Evolutionary conservation across 2,888 invertebrate genomes (phyloP).

Genomic region (Catocala nupta): DNA sequence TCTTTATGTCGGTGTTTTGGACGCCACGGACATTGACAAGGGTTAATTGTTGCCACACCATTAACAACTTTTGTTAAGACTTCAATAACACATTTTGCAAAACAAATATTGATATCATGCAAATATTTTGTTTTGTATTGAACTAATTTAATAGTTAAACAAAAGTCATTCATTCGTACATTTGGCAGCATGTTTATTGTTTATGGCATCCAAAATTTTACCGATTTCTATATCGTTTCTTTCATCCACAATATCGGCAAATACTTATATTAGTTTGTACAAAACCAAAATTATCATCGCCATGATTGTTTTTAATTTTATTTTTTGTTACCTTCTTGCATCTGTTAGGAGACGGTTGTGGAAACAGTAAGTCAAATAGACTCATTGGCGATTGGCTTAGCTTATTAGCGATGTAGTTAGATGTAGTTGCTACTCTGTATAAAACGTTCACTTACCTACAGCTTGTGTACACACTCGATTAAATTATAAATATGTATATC

Average conservation of each 20-base stretch:
- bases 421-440: conserved; percentile 64
- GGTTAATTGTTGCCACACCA: conserved; percentile 6
- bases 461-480: conserved; percentile 48
- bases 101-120: neutral
- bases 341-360: conserved; percentile 87
- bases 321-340: conserved; percentile 86
- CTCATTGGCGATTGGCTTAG: conserved; percentile 83
- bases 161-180: neutral
- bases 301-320: conserved; percentile 78
- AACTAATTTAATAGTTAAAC: neutral
- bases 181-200: conserved; percentile 8
- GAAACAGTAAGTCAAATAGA: conserved; percentile 86
- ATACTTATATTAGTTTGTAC: conserved; percentile 55
- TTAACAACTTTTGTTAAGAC: conserved; percentile 7
- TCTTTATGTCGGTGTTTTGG: conserved; percentile 37
- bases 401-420: conserved; percentile 71
- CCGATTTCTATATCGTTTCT: conserved; percentile 42
- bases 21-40: conserved; percentile 24
- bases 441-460: conserved; percentile 53
- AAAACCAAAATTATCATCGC: conserved; percentile 69
- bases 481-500: conserved; percentile 33
- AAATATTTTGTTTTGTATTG: neutral
- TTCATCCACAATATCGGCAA: conserved; percentile 67
- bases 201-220: conserved; percentile 32
- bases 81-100: neutral